These are phyloP conservation scores for Teleiodes luculella DNA, from an alignment of 2,888 invertebrate species.

Conservation along the genomic window DNA sequence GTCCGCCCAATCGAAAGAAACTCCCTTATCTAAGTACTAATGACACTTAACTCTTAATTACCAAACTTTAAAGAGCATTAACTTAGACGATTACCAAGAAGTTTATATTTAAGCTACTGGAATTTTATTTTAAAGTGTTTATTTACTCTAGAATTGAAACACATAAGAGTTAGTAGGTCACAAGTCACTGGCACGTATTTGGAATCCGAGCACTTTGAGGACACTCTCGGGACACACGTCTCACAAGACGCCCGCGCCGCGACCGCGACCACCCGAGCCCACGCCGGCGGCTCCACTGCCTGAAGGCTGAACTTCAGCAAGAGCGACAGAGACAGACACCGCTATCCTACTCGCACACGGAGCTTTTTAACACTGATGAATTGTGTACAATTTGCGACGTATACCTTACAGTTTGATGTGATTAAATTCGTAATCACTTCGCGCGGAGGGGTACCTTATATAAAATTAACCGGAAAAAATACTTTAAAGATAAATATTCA, in stretches of 20 bases:
- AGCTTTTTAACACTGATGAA: conserved; percentile 23
- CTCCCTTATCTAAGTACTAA: conserved; percentile 5
- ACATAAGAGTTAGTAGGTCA: not conserved
- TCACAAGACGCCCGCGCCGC: not conserved
- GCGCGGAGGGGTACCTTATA: not conserved
- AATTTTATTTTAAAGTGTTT: too few species aligned
- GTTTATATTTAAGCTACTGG: not conserved
- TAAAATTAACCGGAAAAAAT: not conserved
- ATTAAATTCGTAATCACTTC: conserved; percentile 16
- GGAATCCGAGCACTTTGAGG: conserved; percentile 15
- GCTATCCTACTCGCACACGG: conserved; percentile 29
- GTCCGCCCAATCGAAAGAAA: conserved; percentile 4
- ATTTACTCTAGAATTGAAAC: not conserved
- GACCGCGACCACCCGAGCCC: not conserved
- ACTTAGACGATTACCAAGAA: not conserved
- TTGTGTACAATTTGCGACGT: conserved; percentile 24
- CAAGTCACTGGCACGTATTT: not conserved
- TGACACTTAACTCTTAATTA: conserved; percentile 18
- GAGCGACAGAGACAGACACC: not conserved
- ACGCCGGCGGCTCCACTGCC: not conserved
- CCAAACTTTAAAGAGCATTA: conserved; percentile 16
- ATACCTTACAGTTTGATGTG: conserved; percentile 23
- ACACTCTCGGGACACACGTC: conserved; percentile 10
- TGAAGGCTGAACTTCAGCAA: not conserved
- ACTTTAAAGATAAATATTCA: not conserved